Base-by-base conservation (phyloP, 2,888 invertebrate species). In the Sinotaia quadrata region DNA sequence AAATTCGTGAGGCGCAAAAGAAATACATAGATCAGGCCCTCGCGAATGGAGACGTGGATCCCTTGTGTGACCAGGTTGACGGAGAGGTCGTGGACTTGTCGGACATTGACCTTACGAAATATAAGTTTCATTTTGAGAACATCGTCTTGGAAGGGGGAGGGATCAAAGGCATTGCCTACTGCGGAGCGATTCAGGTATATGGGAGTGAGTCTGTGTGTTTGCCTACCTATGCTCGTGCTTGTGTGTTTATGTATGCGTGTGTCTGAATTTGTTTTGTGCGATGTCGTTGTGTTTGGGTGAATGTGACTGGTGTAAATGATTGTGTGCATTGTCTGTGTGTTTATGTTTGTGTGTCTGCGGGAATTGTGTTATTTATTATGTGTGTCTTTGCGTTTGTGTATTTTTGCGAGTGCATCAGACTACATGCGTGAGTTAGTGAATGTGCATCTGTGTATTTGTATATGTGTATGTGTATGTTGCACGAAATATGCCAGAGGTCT, bases 51-150 rank as follows among this genome's bases (percentile, higher is more conserved):
- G n/a, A n/a, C n/a, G n/a, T n/a, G n/a, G n/a, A n/a, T n/a, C n/a
- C n/a, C n/a, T n/a, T n/a, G n/a, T n/a, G n/a, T n/a, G n/a, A n/a
- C n/a, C n/a, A n/a, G n/a, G n/a, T n/a, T n/a, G n/a, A n/a, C n/a
- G n/a, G n/a, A n/a, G n/a, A n/a, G n/a, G n/a, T n/a, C n/a, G n/a
- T n/a, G n/a, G n/a, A n/a, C n/a, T n/a, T n/a, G n/a, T n/a, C n/a
- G n/a, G n/a, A n/a, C 24, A 27, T 66, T 3, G 56, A 69, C 37
- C 69, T 66, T 18, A 29, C 24, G 47, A 56, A 80, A n/a, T 83
- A 84, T 61, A 69, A 56, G 21, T 71, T 56, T 21, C 73, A 72
- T 3, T 75, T 75, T 27, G 71, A 73, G 62, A 75, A 75, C 58
- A 12, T 75, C 33, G 69, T 75, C 31, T 67, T 75, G 37, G 75